These are phyloP conservation scores for Diadromus collaris DNA, from an alignment of 2,888 invertebrate species.

Conservation along the genomic window DNA sequence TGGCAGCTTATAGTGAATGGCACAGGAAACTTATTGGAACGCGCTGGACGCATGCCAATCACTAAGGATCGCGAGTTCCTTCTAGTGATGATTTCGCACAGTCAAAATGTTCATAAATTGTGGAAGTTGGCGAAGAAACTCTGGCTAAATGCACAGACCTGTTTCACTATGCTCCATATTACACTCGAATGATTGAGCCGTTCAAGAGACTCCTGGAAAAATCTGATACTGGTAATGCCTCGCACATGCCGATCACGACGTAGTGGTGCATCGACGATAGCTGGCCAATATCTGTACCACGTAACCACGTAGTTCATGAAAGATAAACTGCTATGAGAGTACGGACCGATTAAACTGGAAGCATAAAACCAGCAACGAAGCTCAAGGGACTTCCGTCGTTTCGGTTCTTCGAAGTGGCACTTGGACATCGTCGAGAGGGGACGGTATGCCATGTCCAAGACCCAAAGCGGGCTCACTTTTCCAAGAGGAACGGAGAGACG, in stretches of 20 bases:
- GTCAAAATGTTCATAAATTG: background rate
- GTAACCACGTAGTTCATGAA: background rate
- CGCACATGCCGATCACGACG: background rate
- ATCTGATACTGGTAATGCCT: background rate
- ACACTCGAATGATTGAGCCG: background rate
- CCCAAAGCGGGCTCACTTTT: background rate
- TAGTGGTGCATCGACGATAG: background rate
- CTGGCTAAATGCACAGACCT: background rate
- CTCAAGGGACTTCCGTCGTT: conserved; percentile 46
- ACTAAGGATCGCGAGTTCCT: background rate
- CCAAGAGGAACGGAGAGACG: conserved; percentile 27
- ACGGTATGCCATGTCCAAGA: conserved; percentile 7
- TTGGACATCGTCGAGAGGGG: conserved; percentile 36
- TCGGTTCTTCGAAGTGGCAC: conserved; percentile 45
- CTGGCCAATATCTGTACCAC: conserved; percentile 3
- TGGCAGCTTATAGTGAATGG: background rate
- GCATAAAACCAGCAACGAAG: conserved; percentile 53
- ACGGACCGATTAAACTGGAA: conserved; percentile 44
- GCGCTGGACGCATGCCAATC: conserved; percentile 2
- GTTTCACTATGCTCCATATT: background rate
- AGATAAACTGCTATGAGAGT: conserved; percentile 20
- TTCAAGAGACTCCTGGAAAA: background rate
- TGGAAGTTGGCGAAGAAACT: too few relatives aligned
- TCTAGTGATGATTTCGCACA: background rate
- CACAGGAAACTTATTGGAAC: background rate